Evolutionary conservation across 2,888 invertebrate genomes (phyloP).

Genomic region (Tiliacea aurago): DNA sequence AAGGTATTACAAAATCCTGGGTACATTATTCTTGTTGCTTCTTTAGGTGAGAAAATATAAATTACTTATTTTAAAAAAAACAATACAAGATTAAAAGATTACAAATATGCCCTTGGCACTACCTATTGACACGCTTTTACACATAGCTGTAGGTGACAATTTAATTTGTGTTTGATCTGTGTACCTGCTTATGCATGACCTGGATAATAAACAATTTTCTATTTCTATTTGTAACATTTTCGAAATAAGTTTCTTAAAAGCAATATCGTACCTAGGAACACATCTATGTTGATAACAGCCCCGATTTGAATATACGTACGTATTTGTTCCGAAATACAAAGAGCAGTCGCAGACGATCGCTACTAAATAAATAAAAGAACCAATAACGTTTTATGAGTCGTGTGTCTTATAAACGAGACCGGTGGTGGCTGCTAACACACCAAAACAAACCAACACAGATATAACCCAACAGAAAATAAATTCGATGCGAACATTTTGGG

Average conservation of each 20-base stretch:
- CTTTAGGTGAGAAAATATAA: no score
- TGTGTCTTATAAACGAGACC: conserved; percentile 50
- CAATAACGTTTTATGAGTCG: conserved; percentile 59
- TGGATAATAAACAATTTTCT: not conserved
- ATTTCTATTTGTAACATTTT: not conserved
- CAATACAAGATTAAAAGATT: no score
- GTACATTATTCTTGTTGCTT: no score
- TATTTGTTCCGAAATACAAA: conserved; percentile 43
- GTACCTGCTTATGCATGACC: not conserved
- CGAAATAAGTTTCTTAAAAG: not conserved
- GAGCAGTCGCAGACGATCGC: conserved; percentile 33
- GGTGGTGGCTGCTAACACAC: conserved; percentile 25
- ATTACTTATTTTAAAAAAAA: no score
- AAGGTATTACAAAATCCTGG: no score
- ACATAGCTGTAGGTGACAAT: not conserved
- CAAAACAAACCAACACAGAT: conserved; percentile 43
- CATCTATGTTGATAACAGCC: not conserved
- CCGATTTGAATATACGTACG: conserved; percentile 43
- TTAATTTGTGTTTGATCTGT: not conserved
- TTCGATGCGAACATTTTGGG: conserved; percentile 32
- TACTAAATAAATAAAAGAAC: conserved; percentile 59
- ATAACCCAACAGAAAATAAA: conserved; percentile 48
- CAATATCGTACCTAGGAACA: not conserved
- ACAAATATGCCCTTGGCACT: no score
- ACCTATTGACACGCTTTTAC: no score